Base-by-base conservation (phyloP, 1,140 invertebrate genomes). In the Cydia splendana region DNA sequence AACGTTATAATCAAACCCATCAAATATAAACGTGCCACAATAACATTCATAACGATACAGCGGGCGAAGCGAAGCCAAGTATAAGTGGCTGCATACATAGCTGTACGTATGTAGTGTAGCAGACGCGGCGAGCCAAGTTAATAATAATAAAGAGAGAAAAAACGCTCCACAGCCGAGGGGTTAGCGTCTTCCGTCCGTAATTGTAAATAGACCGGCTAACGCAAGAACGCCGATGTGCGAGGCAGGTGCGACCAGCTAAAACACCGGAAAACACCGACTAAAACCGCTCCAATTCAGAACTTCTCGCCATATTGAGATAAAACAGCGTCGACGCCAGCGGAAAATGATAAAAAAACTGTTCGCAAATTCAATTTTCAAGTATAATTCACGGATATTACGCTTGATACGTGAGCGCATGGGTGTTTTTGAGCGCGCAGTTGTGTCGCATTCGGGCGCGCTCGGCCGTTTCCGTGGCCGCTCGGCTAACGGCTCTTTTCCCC, bases 131-230 rank as follows among this genome's bases (percentile, higher is more conserved):
- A 77, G 78, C 78, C 81, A 80, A 81, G 82, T 84, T 91, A 89
- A 89, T 91, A 90, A 89, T 90, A 91, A 91, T 89, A 88, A 87
- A 85, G 81, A 86, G 84, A 87, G 86, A 90, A 89, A 91, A 91
- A 91, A 88, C 85, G 79, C 79, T 75, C 81, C 62, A 77, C 80
- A 76, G 80, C 65, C 82, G 89, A 91, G 89, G 89, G 89, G 89
- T 88, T 89, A 86, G 85, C 78, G 79, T 85, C 83, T 88, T 85
- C 82, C 82, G 77, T 84, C 81, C 84, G 80, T 81, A 85, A 87
- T 83, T 91, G 88, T 88, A 88, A 88, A 89, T 89, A 89, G 88
- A 86, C n/a, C 74, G 75, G 28, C 75, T 65, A 81, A 18, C 13
- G 15, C 82, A 88, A 87, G 76, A 84, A 53, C 28, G n/a, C 79